Evolutionary conservation across 2,888 invertebrate genomes (phyloP).

Genomic region (Pammene fasciana): DNA sequence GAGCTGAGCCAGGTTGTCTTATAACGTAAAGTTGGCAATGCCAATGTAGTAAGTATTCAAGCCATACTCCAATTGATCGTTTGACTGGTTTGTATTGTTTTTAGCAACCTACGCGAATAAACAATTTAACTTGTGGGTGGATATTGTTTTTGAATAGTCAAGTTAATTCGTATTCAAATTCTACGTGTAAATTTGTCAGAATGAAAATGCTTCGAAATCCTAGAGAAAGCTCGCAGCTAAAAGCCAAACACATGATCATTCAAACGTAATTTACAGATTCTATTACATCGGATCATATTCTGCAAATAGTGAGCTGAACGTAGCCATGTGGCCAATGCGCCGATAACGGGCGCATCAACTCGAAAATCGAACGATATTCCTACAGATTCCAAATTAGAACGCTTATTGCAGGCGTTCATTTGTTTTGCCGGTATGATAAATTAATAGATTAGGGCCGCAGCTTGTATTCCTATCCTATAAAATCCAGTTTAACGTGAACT

Average conservation of each 20-base stretch:
- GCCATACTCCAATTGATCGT: too few species aligned
- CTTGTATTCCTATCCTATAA: not conserved
- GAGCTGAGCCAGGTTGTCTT: too few species aligned
- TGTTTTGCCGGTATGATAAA: conserved; percentile 37
- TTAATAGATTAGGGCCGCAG: conserved; percentile 36
- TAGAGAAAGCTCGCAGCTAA: too few species aligned
- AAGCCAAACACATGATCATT: too few species aligned
- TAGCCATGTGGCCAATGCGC: conserved; percentile 16
- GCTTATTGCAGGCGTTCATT: conserved; percentile 31
- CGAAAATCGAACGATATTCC: conserved; percentile 26
- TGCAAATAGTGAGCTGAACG: not conserved
- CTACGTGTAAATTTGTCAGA: too few species aligned
- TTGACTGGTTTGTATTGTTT: too few species aligned
- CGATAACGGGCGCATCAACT: conserved; percentile 2
- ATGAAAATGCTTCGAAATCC: too few species aligned
- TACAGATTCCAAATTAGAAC: conserved; percentile 32
- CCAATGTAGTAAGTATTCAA: too few species aligned
- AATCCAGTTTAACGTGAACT: conserved; percentile 1
- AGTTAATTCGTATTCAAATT: not conserved
- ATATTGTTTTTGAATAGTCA: not conserved
- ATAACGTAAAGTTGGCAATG: too few species aligned
- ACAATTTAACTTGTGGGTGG: too few species aligned
- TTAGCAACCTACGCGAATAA: too few species aligned
- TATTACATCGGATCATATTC: not conserved
- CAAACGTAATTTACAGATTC: too few species aligned